Percentiles rank a stretch among this genome's conserved stretches.
Conservation (phyloP, 2,113 vertebrate genomes). For the Piprites chloris region DNA sequence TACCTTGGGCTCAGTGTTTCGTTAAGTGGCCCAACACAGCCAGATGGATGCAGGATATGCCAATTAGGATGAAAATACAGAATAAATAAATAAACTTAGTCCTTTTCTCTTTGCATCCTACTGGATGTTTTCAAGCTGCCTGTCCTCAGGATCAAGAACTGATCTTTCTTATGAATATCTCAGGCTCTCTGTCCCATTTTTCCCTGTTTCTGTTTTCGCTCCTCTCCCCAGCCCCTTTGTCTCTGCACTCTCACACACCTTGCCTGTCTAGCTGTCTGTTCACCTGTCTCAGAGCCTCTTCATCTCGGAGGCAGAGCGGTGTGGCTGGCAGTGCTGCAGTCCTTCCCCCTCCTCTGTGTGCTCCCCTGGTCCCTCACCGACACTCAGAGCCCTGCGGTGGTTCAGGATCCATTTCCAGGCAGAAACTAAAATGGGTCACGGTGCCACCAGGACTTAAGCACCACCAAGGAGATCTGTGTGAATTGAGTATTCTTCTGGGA, state of each 20-base stretch:
- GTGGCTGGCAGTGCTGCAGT: background rate
- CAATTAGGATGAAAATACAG: conserved; percentile 40
- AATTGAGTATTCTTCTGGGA: background rate
- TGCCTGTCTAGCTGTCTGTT: background rate
- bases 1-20: conserved; percentile 26
- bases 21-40: conserved; percentile 28
- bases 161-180: background rate
- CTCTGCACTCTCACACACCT: background rate
- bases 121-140: conserved; percentile 21
- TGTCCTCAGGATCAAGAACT: background rate
- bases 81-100: conserved; percentile 42
- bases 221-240: background rate
- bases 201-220: background rate
- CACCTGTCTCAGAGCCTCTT: background rate
- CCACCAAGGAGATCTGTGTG: fast-evolving
- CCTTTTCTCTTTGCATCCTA: background rate
- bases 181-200: background rate
- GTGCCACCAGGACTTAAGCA: background rate
- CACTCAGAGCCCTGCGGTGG: background rate
- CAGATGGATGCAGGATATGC: conserved; percentile 35
- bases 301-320: background rate
- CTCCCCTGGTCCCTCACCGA: background rate
- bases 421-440: conserved; percentile 1
- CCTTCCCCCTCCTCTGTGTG: background rate
- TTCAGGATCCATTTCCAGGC: background rate